These are phyloP conservation scores for Sebastes dallii DNA, from an alignment of 2,797 vertebrate species.

Conservation along the genomic window DNA sequence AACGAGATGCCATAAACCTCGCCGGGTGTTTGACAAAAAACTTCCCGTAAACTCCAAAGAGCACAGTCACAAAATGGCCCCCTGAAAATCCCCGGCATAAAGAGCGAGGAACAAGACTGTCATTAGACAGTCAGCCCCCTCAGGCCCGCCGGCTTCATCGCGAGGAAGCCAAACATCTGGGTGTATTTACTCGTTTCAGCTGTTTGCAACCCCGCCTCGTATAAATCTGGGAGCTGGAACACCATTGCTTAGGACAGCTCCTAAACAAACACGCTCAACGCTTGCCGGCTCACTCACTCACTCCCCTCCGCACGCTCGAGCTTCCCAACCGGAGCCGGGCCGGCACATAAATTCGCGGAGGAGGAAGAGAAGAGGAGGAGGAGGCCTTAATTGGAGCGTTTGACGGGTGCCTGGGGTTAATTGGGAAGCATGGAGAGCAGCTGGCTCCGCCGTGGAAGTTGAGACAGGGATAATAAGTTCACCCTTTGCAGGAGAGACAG, in stretches of 20 bases:
- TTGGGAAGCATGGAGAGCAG: conserved; percentile 81
- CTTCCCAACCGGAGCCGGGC: conserved; percentile 26
- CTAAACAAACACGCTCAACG: conserved; percentile 69
- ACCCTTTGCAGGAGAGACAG: conserved; percentile 75
- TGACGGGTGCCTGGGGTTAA: conserved; percentile 80
- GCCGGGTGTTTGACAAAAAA: conserved; percentile 35
- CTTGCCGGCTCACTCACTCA: conserved; percentile 45
- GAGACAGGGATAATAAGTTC: conserved; percentile 82
- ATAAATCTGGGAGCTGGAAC: conserved; percentile 71
- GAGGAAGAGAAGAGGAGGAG: conserved; percentile 48
- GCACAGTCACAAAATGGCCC: conserved; percentile 70
- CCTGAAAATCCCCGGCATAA: conserved; percentile 51
- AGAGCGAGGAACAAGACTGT: conserved; percentile 59
- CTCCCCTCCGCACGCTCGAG: conserved; percentile 34
- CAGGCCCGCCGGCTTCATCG: conserved; percentile 42
- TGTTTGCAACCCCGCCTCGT: conserved; percentile 66
- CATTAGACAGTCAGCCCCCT: conserved; percentile 61
- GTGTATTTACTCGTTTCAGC: conserved; percentile 73
- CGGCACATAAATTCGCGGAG: conserved; percentile 36
- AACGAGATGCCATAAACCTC: conserved; percentile 45
- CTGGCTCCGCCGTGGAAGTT: conserved; percentile 74
- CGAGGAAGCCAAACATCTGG: conserved; percentile 76
- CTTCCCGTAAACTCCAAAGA: conserved; percentile 65
- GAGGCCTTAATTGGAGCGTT: conserved; percentile 74
- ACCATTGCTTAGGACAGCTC: conserved; percentile 66